These are phyloP conservation scores for Apteryx mantelli DNA, from an alignment of 2,113 vertebrate genomes.

Conservation along the genomic window DNA sequence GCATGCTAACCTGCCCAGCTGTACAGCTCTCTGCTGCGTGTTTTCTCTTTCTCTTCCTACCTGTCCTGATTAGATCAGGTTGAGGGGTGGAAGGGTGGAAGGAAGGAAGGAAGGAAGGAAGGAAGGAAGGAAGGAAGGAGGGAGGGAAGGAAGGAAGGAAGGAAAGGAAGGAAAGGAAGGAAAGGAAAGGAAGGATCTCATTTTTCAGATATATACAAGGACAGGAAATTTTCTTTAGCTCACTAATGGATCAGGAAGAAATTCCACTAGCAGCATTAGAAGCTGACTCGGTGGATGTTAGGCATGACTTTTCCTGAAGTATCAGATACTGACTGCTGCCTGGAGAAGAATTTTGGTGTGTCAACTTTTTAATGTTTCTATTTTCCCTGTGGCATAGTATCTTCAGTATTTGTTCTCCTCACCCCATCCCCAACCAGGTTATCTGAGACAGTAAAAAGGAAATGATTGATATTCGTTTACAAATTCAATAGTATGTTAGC, in stretches of 20 bases:
- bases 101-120: background rate
- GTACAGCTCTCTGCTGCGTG: background rate
- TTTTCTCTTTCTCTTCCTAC: background rate
- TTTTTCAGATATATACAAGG: background rate
- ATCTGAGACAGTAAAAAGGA: background rate
- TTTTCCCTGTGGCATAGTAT: background rate
- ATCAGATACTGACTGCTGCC: background rate
- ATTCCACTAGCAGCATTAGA: background rate
- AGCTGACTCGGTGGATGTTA: background rate
- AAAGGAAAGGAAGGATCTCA: background rate
- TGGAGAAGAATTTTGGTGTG: background rate
- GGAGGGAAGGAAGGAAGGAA: background rate
- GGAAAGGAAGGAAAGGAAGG: background rate
- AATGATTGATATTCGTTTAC: background rate
- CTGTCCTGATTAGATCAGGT: background rate
- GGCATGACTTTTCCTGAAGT: background rate
- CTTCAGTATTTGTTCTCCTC: background rate
- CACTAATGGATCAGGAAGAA: background rate
- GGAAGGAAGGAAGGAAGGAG: background rate
- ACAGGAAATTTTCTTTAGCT: background rate
- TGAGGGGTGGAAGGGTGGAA: background rate
- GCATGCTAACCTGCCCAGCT: background rate
- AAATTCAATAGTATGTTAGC: background rate
- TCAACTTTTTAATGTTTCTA: background rate
- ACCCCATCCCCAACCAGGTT: background rate